phyloP scores from a whole-genome alignment of 1,140 invertebrate genomes.

The Brachionus paranguensis region DNA sequence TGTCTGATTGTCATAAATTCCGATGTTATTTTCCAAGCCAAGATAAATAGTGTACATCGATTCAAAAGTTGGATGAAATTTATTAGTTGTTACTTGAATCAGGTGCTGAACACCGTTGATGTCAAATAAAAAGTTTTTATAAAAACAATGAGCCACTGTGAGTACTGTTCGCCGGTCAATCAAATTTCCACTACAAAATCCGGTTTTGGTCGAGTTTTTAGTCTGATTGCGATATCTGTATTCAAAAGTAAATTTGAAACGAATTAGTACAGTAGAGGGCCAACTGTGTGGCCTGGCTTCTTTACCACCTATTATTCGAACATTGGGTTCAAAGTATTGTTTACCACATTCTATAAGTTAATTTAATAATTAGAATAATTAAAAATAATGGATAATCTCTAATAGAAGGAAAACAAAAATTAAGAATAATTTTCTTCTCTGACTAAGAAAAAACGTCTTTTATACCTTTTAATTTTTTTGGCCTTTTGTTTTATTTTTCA shows the following conservation, averaged over 20 bases:
- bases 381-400: no score
- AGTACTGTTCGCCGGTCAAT: conserved; percentile 67
- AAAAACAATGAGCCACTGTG: conserved; percentile 67
- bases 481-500: no score
- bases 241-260: not conserved
- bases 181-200: conserved; percentile 67
- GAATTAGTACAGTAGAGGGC: not conserved
- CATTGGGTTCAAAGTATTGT: not conserved
- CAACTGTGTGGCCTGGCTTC: conserved; percentile 17
- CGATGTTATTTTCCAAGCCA: not conserved
- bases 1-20: not conserved
- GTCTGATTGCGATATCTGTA: not conserved
- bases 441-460: no score
- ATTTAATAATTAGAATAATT: not conserved
- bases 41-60: conserved; percentile 34
- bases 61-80: conserved; percentile 9
- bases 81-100: not conserved
- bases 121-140: not conserved
- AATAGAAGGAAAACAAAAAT: no score
- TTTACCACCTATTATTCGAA: not conserved
- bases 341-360: not conserved
- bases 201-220: not conserved
- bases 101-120: not conserved
- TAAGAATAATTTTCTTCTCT: no score
- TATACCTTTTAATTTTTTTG: no score